A percentile compares a stretch with the other conserved stretches of the same genome.
These are phyloP conservation scores for Antheraea mylitta DNA, from an alignment of 1,140 invertebrate genomes.

Conservation along the genomic window DNA sequence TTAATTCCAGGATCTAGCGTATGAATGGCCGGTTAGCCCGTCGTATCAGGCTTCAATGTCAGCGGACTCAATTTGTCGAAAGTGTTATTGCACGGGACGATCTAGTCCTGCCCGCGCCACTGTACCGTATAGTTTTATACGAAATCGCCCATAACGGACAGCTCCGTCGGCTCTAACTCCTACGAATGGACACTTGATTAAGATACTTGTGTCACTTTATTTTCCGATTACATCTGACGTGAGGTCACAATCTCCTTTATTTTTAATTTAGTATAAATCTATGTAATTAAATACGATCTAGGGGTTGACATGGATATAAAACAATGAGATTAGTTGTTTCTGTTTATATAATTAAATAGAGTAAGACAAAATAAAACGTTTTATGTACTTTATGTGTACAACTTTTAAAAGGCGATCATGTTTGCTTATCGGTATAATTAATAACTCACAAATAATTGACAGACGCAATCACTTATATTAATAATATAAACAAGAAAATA, in stretches of 20 bases:
- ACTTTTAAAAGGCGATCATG: too few relatives aligned
- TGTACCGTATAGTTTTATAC: slow-evolving; percentile 55
- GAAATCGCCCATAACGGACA: slow-evolving; percentile 63
- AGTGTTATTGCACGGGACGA: slow-evolving; percentile 68
- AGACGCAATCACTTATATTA: too few relatives aligned
- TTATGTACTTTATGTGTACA: too few relatives aligned
- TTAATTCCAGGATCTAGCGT: slow-evolving; percentile 28
- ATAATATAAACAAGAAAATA: too few relatives aligned
- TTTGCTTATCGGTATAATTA: too few relatives aligned
- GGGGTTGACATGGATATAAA: neutral
- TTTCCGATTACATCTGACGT: slow-evolving; percentile 63
- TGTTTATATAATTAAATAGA: neutral
- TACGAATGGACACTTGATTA: slow-evolving; percentile 70
- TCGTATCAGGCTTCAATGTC: slow-evolving; percentile 55
- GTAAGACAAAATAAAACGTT: neutral
- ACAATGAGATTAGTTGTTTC: neutral
- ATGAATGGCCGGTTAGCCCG: slow-evolving; percentile 31
- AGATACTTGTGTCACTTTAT: slow-evolving; percentile 72
- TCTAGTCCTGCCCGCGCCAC: slow-evolving; percentile 31
- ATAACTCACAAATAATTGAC: too few relatives aligned
- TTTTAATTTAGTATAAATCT: slow-evolving; percentile 67
- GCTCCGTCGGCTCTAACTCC: slow-evolving; percentile 53
- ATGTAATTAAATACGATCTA: neutral
- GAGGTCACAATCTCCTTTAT: slow-evolving; percentile 61
- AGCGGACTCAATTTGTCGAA: slow-evolving; percentile 70